These are phyloP conservation scores for Ascidia mentula DNA, from an alignment of 23 tunicate genomes.

Conservation along the genomic window DNA sequence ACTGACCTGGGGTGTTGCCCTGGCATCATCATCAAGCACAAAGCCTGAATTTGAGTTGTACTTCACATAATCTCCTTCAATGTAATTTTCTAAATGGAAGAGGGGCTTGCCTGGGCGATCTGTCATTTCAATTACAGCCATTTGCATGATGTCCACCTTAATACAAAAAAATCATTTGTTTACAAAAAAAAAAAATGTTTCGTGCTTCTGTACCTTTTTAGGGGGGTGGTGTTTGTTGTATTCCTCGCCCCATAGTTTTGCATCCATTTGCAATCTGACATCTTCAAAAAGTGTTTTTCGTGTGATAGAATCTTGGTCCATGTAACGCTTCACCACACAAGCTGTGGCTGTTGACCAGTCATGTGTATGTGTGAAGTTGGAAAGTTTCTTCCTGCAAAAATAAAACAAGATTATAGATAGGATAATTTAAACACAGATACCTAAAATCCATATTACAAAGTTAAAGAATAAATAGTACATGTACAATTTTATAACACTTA, in stretches of 20 bases:
- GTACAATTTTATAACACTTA: slow-evolving; percentile 31
- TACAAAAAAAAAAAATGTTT: not conserved
- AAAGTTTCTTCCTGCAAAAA: slow-evolving; percentile 71
- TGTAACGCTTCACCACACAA: slow-evolving; percentile 84
- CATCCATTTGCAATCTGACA: slow-evolving; percentile 95
- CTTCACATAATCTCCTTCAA: slow-evolving; percentile 97
- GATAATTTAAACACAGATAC: not conserved
- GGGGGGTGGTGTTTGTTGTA: slow-evolving; percentile 95
- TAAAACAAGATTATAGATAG: not conserved
- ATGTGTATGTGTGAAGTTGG: slow-evolving; percentile 43
- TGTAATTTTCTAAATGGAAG: slow-evolving; percentile 92
- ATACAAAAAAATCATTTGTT: not conserved
- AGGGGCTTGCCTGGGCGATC: slow-evolving; percentile 68
- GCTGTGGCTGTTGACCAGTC: slow-evolving; percentile 90
- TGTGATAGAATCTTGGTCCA: slow-evolving; percentile 52
- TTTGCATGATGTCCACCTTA: slow-evolving; percentile 98
- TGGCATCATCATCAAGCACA: slow-evolving; percentile 62
- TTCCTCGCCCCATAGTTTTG: slow-evolving; percentile 96
- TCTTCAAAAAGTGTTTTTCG: slow-evolving; percentile 79
- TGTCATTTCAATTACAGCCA: slow-evolving; percentile 84
- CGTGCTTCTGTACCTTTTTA: slow-evolving; percentile 50
- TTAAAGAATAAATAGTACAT: not conserved
- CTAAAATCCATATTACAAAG: not conserved
- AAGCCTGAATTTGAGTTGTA: slow-evolving; percentile 97
- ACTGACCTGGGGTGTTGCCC: slow-evolving; percentile 89